Evolutionary conservation across 1,140 invertebrate species (phyloP).

Genomic region (Rhysida immarginata): DNA sequence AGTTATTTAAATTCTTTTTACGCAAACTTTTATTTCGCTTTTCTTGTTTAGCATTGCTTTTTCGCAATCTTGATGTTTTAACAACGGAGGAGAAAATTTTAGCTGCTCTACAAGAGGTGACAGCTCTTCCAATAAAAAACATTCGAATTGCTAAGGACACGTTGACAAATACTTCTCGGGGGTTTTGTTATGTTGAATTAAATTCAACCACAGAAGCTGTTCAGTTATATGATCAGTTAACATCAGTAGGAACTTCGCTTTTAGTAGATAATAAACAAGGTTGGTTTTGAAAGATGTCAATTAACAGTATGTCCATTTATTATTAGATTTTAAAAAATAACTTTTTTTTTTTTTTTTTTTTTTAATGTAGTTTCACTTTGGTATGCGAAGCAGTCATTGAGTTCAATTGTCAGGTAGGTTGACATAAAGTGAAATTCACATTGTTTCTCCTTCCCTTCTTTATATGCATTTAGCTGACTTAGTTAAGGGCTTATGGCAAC

Average conservation of each 20-base stretch:
- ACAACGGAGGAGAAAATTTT: conserved; percentile 72
- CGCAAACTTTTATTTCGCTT: background rate
- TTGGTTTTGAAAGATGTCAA: conserved; percentile 23
- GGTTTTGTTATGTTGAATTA: conserved; percentile 70
- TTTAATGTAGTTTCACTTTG: background rate
- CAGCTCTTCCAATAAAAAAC: conserved; percentile 50
- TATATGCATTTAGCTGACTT: no score
- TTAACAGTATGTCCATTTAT: no score
- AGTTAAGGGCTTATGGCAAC: no score
- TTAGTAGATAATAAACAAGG: conserved; percentile 50
- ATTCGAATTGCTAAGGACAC: conserved; percentile 64
- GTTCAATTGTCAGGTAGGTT: conserved; percentile 7
- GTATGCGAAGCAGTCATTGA: conserved; percentile 9
- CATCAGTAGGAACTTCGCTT: conserved; percentile 31
- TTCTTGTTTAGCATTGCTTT: conserved; percentile 49
- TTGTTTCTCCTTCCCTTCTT: no score
- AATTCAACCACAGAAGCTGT: conserved; percentile 68
- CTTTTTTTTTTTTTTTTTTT: no score
- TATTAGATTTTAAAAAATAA: no score
- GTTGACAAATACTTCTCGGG: conserved; percentile 59
- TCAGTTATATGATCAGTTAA: conserved; percentile 51
- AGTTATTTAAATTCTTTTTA: background rate
- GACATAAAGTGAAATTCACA: no score
- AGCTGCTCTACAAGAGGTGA: conserved; percentile 43
- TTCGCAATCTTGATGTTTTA: conserved; percentile 66